Evolutionary conservation across 2,113 vertebrate species (phyloP), one percentile per base, ranked within the genome.

Genomic region (Phaethon lepturus): DNA sequence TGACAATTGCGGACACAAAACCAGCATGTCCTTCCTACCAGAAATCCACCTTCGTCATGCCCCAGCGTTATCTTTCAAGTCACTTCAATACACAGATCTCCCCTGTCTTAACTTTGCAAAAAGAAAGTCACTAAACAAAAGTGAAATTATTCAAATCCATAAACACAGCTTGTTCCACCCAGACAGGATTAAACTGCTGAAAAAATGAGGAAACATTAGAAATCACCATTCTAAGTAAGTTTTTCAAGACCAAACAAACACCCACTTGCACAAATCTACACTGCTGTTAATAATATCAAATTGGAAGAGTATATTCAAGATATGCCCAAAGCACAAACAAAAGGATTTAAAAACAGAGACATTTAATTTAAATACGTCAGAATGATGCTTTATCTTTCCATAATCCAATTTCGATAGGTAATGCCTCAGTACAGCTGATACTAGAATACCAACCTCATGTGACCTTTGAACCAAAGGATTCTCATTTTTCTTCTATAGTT

Each of bases 401-500:
- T 82, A 95, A 89, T 93, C 80, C 69, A 78, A 72, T 87, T 95
- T 91, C 91, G 88, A 68, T 22, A 67, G 42, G 60, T 35, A 81
- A 85, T 82, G 95, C 40, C 69, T 73, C 84, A 45, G 53, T 42
- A 71, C 62, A 85, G 77, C 74, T 50, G 42, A 67, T 66, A 79
- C 7, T 23, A 38, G 73, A 95, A 81, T 26, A 78, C 20, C 77
- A 83, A 33, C 74, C 58, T 42, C 89, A 50, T 1, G 2, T 50
- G 93, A 50, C 84, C 80, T 97, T 71, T 96, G 80, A 93, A 97
- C 86, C 53, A 17, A 62, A 31, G 55, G 58, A 86, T 16, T 79
- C 80, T 95, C 71, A 7, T 88, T 69, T 91, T 94, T 95, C 93
- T 79, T 44, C 81, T 44, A 19, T 33, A 86, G 77, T 76, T 93